Conservation (phyloP, 2,888 invertebrate species). For the Amiota mariae region DNA sequence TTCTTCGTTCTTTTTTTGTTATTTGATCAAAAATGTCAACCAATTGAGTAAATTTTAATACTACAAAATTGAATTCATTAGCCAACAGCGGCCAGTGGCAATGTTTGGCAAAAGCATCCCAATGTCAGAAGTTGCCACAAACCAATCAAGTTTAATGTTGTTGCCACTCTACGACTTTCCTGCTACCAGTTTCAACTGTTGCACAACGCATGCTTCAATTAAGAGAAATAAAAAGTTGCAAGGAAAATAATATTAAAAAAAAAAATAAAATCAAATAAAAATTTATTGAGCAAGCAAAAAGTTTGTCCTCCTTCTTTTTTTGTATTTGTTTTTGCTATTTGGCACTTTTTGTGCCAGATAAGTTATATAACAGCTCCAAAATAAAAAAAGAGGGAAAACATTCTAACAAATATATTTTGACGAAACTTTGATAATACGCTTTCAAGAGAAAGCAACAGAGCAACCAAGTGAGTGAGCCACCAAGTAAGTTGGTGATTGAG, state of each 20-base stretch:
- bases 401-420: constrained; percentile 6
- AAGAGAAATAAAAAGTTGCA: constrained; percentile 10
- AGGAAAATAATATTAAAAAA: background rate
- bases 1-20: background rate
- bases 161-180: background rate
- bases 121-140: background rate
- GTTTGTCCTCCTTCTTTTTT: constrained; percentile 26
- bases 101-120: background rate
- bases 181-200: constrained; percentile 11
- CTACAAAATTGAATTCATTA: constrained; percentile 22
- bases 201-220: constrained; percentile 17
- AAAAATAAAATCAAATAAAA: constrained; percentile 1
- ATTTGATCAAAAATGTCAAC: background rate
- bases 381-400: background rate
- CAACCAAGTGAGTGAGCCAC: background rate
- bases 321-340: constrained; percentile 26
- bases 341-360: background rate
- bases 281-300: constrained; percentile 4
- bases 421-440: constrained; percentile 22
- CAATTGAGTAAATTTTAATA: constrained; percentile 33
- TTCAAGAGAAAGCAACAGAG: background rate
- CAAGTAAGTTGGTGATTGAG: no score
- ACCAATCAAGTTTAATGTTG: background rate
- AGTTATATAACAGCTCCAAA: background rate
- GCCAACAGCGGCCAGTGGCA: constrained; percentile 1